These are phyloP conservation scores for Hetaerina americana DNA, from an alignment of 1,140 invertebrate species.

Conservation along the genomic window DNA sequence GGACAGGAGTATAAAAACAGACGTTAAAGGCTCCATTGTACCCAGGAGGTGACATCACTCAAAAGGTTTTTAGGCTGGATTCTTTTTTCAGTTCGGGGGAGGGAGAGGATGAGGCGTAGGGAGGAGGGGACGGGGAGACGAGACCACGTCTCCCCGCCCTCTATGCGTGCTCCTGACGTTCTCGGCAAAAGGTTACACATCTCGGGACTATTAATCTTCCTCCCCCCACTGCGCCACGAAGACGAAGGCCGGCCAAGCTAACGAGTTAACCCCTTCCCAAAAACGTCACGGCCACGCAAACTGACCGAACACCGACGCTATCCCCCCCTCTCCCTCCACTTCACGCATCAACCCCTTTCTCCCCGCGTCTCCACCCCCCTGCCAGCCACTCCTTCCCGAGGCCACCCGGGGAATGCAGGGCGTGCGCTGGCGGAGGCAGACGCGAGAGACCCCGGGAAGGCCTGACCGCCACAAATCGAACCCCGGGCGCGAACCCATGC, in stretches of 20 bases:
- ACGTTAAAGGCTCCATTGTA: background rate
- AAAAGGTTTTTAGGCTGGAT: conserved; percentile 1
- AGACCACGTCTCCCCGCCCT: background rate
- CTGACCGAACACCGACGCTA: background rate
- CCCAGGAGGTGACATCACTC: background rate
- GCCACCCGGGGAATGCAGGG: no score
- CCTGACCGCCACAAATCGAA: no score
- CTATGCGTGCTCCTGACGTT: background rate
- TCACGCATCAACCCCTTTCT: no score
- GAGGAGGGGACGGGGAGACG: background rate
- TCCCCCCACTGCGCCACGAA: no score
- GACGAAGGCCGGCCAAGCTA: background rate
- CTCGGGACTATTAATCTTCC: background rate
- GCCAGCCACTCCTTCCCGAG: no score
- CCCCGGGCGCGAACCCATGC: no score
- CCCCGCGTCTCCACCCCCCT: no score
- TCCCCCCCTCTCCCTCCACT: background rate
- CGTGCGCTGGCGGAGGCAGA: no score
- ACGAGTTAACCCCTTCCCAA: background rate
- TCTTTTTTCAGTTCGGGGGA: no score
- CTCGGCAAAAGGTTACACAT: background rate
- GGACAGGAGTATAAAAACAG: no score
- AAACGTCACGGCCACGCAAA: background rate
- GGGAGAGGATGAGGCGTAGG: no score
- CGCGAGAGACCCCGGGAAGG: no score